Evolutionary conservation across 2,797 vertebrate genomes (phyloP), one percentile per base, ranked within the genome.

Genomic region (Notolabrus celidotus): DNA sequence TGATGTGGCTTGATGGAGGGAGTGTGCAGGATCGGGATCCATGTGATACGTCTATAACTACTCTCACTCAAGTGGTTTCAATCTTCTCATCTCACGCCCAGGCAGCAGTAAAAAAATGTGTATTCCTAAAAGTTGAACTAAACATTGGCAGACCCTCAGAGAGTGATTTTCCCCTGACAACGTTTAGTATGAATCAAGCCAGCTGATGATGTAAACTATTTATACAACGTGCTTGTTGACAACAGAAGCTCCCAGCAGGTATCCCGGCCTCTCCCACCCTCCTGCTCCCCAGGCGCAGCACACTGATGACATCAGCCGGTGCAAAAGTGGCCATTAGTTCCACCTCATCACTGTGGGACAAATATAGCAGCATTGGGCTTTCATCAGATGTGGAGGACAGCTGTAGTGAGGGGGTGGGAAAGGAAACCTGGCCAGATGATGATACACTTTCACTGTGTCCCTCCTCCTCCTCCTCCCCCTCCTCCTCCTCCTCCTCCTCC

Each of bases 311-410:
- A 92, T 92, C 91, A 89, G 85, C 69, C 77, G 82, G 90, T 82
- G 89, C 90, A 84, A 89, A 92, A 90, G 89, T 79, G 82, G 86
- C 85, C 80, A 93, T 92, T 91, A 92, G 92, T 93, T 94, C 91
- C 90, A 92, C 89, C 91, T 93, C 92, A 93, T 94, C 91, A 91
- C 84, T 86, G 85, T 71, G 86, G 84, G 80, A 91, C 92, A 91
- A 93, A 92, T 91, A 92, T 94, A 93, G 88, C 84, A 58, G 43
- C 43, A 6, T 74, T 57, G 82, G 71, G 70, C 86, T 90, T 89
- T 90, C 86, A 88, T 87, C 87, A 92, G 88, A 90, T 17, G 10
- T 53, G 67, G 85, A 87, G 84, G 91, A 89, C 92, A 94, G 92
- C 92, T 93, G 92, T 88, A 87, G 71, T 79, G 86, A 88, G 90